Conservation (phyloP, 1,140 invertebrate species). For the Micrasema longulum region DNA sequence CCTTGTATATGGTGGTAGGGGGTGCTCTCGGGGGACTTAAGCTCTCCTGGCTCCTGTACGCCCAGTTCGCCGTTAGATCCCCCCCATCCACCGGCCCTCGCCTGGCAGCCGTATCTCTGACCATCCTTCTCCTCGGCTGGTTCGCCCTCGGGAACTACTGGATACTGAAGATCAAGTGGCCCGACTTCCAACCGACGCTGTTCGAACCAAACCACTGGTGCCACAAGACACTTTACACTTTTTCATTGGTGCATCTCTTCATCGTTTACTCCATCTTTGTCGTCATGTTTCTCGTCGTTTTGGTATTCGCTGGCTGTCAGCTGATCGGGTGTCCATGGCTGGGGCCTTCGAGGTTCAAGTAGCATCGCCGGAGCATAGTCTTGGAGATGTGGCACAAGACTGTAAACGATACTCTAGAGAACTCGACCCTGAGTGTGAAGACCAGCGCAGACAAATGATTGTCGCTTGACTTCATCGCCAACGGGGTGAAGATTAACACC, state of each 20-base stretch:
- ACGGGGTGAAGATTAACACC: conserved; percentile 34
- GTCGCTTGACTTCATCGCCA: conserved; percentile 47
- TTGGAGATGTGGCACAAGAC: conserved; percentile 68
- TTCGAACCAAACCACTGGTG: conserved; percentile 83
- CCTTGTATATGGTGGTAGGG: conserved; percentile 86
- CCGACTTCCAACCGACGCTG: conserved; percentile 74
- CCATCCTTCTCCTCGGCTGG: conserved; percentile 80
- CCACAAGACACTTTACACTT: conserved; percentile 81
- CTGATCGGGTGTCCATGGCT: conserved; percentile 77
- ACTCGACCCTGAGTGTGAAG: conserved; percentile 55
- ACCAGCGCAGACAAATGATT: conserved; percentile 58
- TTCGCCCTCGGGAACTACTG: conserved; percentile 84
- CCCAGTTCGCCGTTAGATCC: conserved; percentile 71
- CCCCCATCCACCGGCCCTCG: conserved; percentile 65
- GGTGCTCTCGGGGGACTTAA: conserved; percentile 79
- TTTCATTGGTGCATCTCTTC: conserved; percentile 79
- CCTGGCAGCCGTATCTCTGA: conserved; percentile 71
- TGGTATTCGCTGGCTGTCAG: conserved; percentile 74
- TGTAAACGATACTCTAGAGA: conserved; percentile 67
- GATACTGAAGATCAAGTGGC: conserved; percentile 83
- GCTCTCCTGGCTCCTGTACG: conserved; percentile 78
- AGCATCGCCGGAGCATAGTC: conserved; percentile 71
- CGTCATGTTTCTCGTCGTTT: conserved; percentile 69
- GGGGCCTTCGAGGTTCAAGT: conserved; percentile 71
- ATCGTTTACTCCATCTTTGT: conserved; percentile 75